These are phyloP conservation scores for Atta cephalotes DNA, from an alignment of 1,140 invertebrate genomes.

Conservation along the genomic window DNA sequence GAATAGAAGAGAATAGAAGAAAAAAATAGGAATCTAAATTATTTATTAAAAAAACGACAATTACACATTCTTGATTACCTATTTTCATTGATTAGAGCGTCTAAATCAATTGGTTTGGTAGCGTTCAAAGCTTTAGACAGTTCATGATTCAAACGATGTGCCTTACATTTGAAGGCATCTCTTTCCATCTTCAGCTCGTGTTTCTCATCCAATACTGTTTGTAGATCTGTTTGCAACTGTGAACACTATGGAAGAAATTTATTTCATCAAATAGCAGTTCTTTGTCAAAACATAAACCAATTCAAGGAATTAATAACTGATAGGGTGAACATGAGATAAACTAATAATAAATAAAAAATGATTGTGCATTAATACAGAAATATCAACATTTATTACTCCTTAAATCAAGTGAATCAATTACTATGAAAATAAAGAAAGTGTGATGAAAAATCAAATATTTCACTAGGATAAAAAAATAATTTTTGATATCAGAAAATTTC, in stretches of 20 bases:
- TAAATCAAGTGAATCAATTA: no score
- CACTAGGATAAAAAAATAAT: no score
- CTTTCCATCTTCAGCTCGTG: slow-evolving; percentile 93
- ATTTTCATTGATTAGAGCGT: slow-evolving; percentile 93
- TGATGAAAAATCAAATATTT: no score
- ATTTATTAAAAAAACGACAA: background rate
- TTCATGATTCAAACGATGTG: slow-evolving; percentile 93
- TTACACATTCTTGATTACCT: slow-evolving; percentile 81
- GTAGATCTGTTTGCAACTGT: slow-evolving; percentile 91
- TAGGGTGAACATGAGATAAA: background rate
- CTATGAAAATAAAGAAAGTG: no score
- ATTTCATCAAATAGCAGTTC: slow-evolving; percentile 4
- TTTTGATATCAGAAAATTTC: no score
- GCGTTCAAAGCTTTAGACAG: slow-evolving; percentile 91
- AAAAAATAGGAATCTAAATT: no score
- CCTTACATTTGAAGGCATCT: slow-evolving; percentile 95
- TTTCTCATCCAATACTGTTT: slow-evolving; percentile 94
- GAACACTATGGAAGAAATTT: slow-evolving; percentile 85
- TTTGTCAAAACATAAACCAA: slow-evolving; percentile 20
- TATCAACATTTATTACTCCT: no score
- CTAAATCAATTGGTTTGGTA: slow-evolving; percentile 91
- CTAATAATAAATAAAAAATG: background rate
- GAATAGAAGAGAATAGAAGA: no score
- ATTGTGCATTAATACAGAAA: no score
- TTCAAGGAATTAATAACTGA: slow-evolving; percentile 16